These are phyloP conservation scores for Pyxicephalus adspersus DNA, from an alignment of 2,113 vertebrate species.

Conservation along the genomic window DNA sequence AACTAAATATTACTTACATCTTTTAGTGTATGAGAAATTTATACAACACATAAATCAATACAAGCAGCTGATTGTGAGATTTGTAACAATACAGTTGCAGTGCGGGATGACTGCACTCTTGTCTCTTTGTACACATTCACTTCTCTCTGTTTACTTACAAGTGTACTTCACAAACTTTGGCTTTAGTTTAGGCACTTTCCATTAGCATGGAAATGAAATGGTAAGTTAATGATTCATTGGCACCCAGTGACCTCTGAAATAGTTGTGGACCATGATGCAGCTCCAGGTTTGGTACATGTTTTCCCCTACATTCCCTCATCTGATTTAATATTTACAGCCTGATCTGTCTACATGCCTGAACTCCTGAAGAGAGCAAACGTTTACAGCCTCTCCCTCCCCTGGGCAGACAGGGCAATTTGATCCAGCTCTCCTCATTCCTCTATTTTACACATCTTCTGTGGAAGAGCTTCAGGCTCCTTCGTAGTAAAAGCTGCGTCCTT, in stretches of 20 bases:
- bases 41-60: no score
- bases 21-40: no score
- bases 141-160: slow-evolving; percentile 45
- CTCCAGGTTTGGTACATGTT: slow-evolving; percentile 56
- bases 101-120: not conserved
- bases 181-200: slow-evolving; percentile 66
- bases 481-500: slow-evolving; percentile 57
- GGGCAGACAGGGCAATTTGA: slow-evolving; percentile 69
- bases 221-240: slow-evolving; percentile 89
- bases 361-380: slow-evolving; percentile 74
- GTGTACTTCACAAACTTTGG: slow-evolving; percentile 11
- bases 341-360: slow-evolving; percentile 73
- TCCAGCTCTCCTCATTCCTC: slow-evolving; percentile 72
- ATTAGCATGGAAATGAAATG: slow-evolving; percentile 77
- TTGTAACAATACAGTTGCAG: not conserved
- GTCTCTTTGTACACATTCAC: not conserved
- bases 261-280: slow-evolving; percentile 70
- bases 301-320: slow-evolving; percentile 51
- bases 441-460: slow-evolving; percentile 71
- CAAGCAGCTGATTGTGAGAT: no score
- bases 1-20: no score
- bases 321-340: slow-evolving; percentile 76
- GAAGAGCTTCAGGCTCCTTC: slow-evolving; percentile 59
- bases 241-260: slow-evolving; percentile 79
- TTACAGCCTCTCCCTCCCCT: slow-evolving; percentile 73